These are phyloP conservation scores for Rhamnusium bicolor DNA, from an alignment of 2,888 invertebrate genomes.

Conservation along the genomic window DNA sequence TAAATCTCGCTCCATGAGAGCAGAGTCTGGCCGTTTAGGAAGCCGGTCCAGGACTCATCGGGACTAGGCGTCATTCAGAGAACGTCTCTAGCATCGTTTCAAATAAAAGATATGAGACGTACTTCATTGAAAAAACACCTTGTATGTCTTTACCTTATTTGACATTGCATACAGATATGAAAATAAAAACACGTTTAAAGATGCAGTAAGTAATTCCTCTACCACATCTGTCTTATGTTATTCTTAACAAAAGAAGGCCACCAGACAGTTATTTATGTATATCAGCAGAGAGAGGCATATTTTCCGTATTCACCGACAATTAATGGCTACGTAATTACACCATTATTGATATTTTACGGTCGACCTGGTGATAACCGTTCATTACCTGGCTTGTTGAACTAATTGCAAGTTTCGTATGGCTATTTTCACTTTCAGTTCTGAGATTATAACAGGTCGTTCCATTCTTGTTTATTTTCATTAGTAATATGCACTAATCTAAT, in stretches of 20 bases:
- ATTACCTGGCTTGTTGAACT: background rate
- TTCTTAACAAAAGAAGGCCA: background rate
- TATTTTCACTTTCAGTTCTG: background rate
- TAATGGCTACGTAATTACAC: background rate
- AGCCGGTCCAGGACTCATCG: too few species aligned
- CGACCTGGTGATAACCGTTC: background rate
- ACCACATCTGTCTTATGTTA: too few species aligned
- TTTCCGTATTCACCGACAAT: background rate
- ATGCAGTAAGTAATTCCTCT: too few species aligned
- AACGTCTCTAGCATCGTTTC: too few species aligned
- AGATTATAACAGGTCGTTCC: background rate
- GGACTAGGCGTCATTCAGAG: too few species aligned
- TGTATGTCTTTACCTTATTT: too few species aligned
- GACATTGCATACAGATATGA: too few species aligned
- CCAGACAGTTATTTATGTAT: background rate
- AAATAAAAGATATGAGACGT: too few species aligned
- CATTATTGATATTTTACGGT: background rate
- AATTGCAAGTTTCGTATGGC: background rate
- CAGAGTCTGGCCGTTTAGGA: too few species aligned
- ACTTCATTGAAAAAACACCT: too few species aligned
- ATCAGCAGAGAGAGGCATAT: background rate
- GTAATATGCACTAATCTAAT: background rate
- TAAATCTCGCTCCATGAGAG: too few species aligned
- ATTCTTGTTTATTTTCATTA: background rate
- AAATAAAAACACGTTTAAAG: too few species aligned